Evolutionary conservation across 2,113 vertebrate species (phyloP).

Genomic region (Heterotis niloticus): DNA sequence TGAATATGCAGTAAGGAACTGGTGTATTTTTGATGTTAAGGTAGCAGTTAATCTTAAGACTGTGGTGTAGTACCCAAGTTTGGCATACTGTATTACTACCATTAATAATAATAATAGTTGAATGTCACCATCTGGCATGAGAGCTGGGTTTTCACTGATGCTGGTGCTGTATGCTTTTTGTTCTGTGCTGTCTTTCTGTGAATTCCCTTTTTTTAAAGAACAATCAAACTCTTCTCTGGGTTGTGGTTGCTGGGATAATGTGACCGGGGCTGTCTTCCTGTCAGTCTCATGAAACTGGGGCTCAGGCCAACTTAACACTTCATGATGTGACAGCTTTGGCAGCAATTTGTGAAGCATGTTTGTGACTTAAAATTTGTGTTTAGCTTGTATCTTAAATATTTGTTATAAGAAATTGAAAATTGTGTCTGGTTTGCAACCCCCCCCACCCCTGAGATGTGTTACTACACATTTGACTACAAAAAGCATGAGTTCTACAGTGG

Average conservation of each 20-base stretch:
- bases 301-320: background rate
- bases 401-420: too few species aligned
- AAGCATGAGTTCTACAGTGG: too few species aligned
- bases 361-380: background rate
- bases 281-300: background rate
- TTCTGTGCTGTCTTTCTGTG: background rate
- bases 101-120: too few species aligned
- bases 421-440: background rate
- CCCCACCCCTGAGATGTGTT: background rate
- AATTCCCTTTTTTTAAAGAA: background rate
- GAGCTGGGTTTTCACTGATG: background rate
- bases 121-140: too few species aligned
- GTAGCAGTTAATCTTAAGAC: conserved; percentile 55
- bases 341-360: background rate
- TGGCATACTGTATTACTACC: too few species aligned
- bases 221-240: too few species aligned
- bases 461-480: background rate
- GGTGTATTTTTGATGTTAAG: background rate
- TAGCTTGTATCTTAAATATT: too few species aligned
- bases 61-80: too few species aligned
- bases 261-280: background rate
- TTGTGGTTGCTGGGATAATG: too few species aligned
- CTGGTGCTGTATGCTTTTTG: background rate
- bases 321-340: background rate
- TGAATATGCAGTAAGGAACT: conserved; percentile 89